phyloP scores from a whole-genome alignment of 2,113 vertebrate genomes.

The Hydropotes inermis region DNA sequence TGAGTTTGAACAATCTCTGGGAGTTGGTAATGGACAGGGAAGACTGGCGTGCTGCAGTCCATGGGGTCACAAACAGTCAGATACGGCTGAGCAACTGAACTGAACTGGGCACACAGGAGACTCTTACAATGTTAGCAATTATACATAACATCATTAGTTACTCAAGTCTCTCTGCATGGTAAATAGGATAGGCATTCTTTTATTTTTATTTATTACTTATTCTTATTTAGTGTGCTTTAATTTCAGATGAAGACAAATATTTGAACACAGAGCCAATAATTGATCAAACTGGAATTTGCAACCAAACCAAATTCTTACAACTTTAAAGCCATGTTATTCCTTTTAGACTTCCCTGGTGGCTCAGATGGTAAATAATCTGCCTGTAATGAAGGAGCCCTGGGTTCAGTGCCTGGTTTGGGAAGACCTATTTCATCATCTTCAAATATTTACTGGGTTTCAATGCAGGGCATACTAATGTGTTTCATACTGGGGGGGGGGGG shows the following conservation, averaged over 20 bases:
- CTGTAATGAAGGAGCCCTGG: not conserved
- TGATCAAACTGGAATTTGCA: not conserved
- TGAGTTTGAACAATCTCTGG: not conserved
- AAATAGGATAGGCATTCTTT: not conserved
- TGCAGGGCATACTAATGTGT: not conserved
- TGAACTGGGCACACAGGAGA: not conserved
- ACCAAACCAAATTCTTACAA: not conserved
- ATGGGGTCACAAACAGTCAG: not conserved
- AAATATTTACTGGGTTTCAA: not conserved
- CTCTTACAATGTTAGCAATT: not conserved
- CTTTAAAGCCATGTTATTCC: not conserved
- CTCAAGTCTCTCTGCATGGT: not conserved
- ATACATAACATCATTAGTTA: not conserved
- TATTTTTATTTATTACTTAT: not conserved
- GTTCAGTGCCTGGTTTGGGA: not conserved
- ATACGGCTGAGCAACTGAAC: not conserved
- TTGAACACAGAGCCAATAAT: not conserved
- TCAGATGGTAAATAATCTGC: not conserved
- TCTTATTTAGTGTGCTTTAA: not conserved
- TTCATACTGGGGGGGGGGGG: not conserved
- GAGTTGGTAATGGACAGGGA: not conserved
- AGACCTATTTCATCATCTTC: not conserved
- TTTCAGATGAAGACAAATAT: not conserved
- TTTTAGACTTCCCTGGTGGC: not conserved
- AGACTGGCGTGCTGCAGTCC: not conserved